These are phyloP conservation scores for Falcaria lacertinaria DNA, from an alignment of 2,888 invertebrate species.

Conservation along the genomic window DNA sequence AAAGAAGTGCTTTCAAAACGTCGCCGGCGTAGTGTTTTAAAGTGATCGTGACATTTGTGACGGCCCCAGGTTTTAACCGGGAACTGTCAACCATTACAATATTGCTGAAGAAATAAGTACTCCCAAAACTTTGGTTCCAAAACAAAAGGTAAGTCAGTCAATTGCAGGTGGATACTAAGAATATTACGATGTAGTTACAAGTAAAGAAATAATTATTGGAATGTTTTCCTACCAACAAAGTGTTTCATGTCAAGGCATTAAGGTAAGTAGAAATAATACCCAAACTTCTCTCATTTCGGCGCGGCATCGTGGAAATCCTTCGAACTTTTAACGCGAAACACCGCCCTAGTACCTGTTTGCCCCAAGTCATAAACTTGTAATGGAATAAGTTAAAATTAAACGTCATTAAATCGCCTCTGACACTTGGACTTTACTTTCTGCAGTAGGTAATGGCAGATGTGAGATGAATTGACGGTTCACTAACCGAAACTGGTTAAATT, in stretches of 20 bases:
- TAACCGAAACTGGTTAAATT: too few relatives aligned
- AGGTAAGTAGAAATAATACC: conserved; percentile 42
- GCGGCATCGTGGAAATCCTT: conserved; percentile 36
- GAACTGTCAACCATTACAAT: too few relatives aligned
- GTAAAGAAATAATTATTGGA: conserved; percentile 3
- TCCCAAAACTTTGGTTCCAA: too few relatives aligned
- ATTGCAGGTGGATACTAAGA: too few relatives aligned
- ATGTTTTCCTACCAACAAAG: conserved; percentile 7
- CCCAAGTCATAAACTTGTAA: conserved; percentile 8
- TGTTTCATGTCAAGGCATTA: conserved; percentile 21
- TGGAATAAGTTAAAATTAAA: conserved; percentile 1
- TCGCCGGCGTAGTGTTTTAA: too few relatives aligned
- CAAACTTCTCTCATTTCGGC: conserved; percentile 51
- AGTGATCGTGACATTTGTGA: too few relatives aligned
- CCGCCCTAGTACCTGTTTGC: conserved; percentile 10
- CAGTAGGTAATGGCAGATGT: background rate
- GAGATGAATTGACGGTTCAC: too few relatives aligned
- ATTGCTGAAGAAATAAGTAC: too few relatives aligned
- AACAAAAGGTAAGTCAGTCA: too few relatives aligned
- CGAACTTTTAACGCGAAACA: conserved; percentile 47
- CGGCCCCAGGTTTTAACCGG: too few relatives aligned
- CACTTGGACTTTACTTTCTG: background rate
- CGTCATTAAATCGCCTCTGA: background rate
- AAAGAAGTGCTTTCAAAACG: too few relatives aligned
- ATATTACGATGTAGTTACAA: background rate